Evolutionary conservation across 1,140 invertebrate species (phyloP), one percentile per base, ranked within the genome.

Genomic region (Drosophila biarmipes): DNA sequence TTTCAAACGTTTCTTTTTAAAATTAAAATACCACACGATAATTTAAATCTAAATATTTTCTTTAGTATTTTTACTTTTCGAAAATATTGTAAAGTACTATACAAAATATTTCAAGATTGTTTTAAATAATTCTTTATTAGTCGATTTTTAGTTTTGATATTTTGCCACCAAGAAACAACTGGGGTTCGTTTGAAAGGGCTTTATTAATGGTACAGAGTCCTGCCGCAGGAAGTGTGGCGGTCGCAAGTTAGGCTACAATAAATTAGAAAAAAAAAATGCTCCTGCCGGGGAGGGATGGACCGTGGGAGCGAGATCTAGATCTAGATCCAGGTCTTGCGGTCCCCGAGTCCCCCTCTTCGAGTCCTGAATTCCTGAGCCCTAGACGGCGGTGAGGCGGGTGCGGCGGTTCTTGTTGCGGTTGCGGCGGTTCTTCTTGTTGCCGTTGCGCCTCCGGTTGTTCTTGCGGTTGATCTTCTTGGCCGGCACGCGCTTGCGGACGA

Each of bases 211-310:
- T 2, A 10, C 24, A 45, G n/a, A n/a, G n/a, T n/a, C 31, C 51
- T 38, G 54, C 15, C 66, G 31, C 48, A 53, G 59, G 61, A 48
- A 55, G 69, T 74, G 68, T 43, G 46, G 12, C 54, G 42, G 37
- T 34, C 46, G 66, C 49, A 75, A 64, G 24, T 84, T 72, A 67
- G 62, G 52, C 75, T 87, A 81, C 73, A 86, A 86, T 86, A 86
- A 87, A 89, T 86, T 87, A 84, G 61, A 77, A 87, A 87, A 86
- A 84, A 87, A 86, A 72, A 62, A 27, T 73, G 12, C 7, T 66
- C 14, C 10, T 52, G 61, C 10, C 10, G 46, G 43, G 27, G 35
- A 35, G 40, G 38, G 34, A 6, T 7, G 43, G 35, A 14, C 12
- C 2, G 17, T 15, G 17, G 10, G 42, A 35, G 35, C 19, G 8